Base-by-base conservation (phyloP, 53 echinoderm and acorn worm species). In the Arbacia lixula region DNA sequence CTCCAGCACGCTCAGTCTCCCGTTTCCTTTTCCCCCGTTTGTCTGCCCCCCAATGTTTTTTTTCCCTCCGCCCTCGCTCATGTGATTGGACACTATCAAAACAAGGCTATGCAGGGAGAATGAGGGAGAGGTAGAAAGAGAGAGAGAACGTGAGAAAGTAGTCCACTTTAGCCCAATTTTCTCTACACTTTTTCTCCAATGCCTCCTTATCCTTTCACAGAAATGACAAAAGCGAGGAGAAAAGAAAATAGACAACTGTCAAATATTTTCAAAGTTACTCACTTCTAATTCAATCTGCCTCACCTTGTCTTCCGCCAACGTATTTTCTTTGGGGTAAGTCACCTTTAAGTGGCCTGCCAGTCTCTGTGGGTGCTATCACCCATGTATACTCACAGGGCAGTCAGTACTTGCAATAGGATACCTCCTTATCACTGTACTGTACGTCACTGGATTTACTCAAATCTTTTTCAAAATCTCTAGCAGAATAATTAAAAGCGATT, bases 211-310 rank as follows among this genome's bases (percentile, higher is more conserved):
- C 8, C 46, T 6, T 46, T 10, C 46, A 46, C 14, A 9, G n/a
- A n/a, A n/a, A n/a, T n/a, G n/a, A n/a, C n/a, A n/a, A n/a, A n/a
- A n/a, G n/a, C n/a, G n/a, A n/a, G n/a, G n/a, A n/a, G n/a, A n/a
- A n/a, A n/a, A n/a, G n/a, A n/a, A n/a, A n/a, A n/a, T n/a, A n/a
- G n/a, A n/a, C n/a, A n/a, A 53, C 74, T 74, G 74, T 74, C 74
- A 74, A 74, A 74, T 74, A 74, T 32, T 53, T 74, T 19, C 74
- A 74, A 53, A 74, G 74, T 74, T 74, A 74, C 74, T 74, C 74
- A 74, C 74, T 74, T 53, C 19, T 9, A 21, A 17, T 34, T 53
- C 49, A 20, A 74, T 33, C 16, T 74, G 74, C 74, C 74, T 53
- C 74, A 74, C 74, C 74, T 69, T 33, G 69, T n/a, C 28, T 39